phyloP scores from a whole-genome alignment of 2,888 invertebrate genomes.

The Acronicta aceris region DNA sequence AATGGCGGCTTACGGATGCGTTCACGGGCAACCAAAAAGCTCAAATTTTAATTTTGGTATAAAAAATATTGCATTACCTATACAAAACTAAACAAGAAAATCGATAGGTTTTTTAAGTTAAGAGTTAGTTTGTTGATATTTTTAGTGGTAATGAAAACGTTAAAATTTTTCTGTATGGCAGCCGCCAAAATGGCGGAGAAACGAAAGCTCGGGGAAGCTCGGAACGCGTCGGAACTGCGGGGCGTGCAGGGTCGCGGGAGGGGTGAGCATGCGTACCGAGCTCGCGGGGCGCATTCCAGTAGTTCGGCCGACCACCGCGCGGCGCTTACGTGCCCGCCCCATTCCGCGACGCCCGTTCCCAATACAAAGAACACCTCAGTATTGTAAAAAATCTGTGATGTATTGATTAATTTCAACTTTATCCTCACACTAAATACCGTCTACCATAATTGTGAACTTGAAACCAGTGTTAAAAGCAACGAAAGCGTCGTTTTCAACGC shows the following conservation, averaged over 20 bases:
- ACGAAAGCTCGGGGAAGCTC: slow-evolving; percentile 70
- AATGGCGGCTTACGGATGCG: slow-evolving; percentile 61
- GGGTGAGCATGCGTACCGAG: slow-evolving; percentile 83
- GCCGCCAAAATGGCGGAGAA: slow-evolving; percentile 57
- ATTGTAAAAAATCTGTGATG: slow-evolving; percentile 89
- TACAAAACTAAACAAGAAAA: neutral
- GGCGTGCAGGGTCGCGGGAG: slow-evolving; percentile 57
- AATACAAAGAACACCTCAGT: slow-evolving; percentile 88
- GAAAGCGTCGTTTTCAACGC: slow-evolving; percentile 71
- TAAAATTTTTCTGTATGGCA: slow-evolving; percentile 6
- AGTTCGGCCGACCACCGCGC: slow-evolving; percentile 81
- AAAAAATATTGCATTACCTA: slow-evolving; percentile 3
- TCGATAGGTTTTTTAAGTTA: neutral
- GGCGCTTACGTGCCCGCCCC: slow-evolving; percentile 71
- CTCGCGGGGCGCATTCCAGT: slow-evolving; percentile 85
- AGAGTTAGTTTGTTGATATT: fast-evolving
- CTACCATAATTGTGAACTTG: slow-evolving; percentile 60
- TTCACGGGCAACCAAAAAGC: slow-evolving; percentile 58
- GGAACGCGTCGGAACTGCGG: slow-evolving; percentile 77
- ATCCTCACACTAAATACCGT: slow-evolving; percentile 72
- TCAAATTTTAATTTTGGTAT: slow-evolving; percentile 16
- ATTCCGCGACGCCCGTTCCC: slow-evolving; percentile 74
- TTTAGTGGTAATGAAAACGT: neutral
- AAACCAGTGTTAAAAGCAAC: slow-evolving; percentile 61
- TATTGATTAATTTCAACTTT: slow-evolving; percentile 88